These are phyloP conservation scores for Aselliscus stoliczkanus DNA, from an alignment of 2,797 vertebrate genomes.

Conservation along the genomic window DNA sequence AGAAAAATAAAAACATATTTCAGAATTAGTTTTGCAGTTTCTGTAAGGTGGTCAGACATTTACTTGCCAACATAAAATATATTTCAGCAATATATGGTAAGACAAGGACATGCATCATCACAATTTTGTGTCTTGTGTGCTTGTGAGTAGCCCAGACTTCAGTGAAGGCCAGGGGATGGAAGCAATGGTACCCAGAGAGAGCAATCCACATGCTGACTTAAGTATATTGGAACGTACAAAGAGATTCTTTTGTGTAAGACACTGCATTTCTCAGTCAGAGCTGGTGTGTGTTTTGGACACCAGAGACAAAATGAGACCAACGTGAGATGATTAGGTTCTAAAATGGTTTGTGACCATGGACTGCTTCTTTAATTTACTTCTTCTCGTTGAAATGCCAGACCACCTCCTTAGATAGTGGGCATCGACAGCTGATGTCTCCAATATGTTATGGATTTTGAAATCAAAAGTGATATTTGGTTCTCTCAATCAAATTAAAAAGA, in stretches of 20 bases:
- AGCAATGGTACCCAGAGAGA: background rate
- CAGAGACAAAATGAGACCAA: background rate
- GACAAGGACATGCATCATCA: background rate
- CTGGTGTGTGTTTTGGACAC: background rate
- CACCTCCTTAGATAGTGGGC: background rate
- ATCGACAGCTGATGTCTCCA: background rate
- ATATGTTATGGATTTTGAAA: background rate
- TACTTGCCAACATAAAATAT: background rate
- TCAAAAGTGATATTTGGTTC: background rate
- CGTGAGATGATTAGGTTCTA: background rate
- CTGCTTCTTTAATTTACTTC: background rate
- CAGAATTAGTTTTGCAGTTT: background rate
- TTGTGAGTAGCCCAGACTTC: too few relatives aligned
- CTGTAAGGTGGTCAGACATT: background rate
- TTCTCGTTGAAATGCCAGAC: background rate
- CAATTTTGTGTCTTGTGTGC: accelerated
- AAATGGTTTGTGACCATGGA: accelerated
- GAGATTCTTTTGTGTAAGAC: background rate
- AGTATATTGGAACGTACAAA: background rate
- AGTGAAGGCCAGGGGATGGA: background rate
- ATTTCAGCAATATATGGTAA: background rate
- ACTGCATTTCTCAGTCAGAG: background rate
- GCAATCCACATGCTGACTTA: accelerated
- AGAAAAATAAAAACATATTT: background rate
- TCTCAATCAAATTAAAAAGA: background rate